phyloP scores from a whole-genome alignment of 2,797 vertebrate species.

The Champsocephalus gunnari region DNA sequence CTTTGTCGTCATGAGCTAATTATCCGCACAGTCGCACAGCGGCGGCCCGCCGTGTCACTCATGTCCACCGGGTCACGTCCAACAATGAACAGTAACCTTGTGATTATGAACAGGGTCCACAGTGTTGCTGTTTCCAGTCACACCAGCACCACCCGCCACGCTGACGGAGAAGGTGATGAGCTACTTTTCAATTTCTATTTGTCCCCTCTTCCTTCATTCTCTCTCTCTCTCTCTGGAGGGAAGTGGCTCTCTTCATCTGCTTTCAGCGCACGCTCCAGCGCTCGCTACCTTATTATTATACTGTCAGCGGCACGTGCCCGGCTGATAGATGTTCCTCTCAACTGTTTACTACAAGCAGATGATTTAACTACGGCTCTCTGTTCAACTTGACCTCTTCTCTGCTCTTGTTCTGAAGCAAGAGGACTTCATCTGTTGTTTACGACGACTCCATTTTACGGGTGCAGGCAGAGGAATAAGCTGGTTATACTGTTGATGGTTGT shows the following conservation, averaged over 20 bases:
- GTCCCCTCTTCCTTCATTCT: slow-evolving; percentile 47
- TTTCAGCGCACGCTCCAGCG: slow-evolving; percentile 75
- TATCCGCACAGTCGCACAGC: slow-evolving; percentile 69
- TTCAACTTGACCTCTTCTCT: slow-evolving; percentile 75
- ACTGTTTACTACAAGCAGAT: slow-evolving; percentile 84
- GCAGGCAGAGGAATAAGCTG: slow-evolving; percentile 45
- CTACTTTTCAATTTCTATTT: slow-evolving; percentile 68
- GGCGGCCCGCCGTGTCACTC: slow-evolving; percentile 80
- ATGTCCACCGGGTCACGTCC: slow-evolving; percentile 70
- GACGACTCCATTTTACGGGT: slow-evolving; percentile 75
- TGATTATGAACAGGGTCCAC: slow-evolving; percentile 72
- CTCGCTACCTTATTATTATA: slow-evolving; percentile 81
- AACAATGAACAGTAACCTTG: slow-evolving; percentile 81
- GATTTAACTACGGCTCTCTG: slow-evolving; percentile 80
- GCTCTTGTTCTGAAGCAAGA: slow-evolving; percentile 71
- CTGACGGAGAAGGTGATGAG: slow-evolving; percentile 76
- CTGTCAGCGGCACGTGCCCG: slow-evolving; percentile 82
- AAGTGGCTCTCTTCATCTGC: slow-evolving; percentile 78
- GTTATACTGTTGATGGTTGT: slow-evolving; percentile 32
- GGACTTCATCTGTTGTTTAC: slow-evolving; percentile 81
- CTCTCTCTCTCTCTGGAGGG: slow-evolving; percentile 38
- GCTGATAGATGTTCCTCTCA: slow-evolving; percentile 83
- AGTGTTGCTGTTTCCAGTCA: slow-evolving; percentile 62
- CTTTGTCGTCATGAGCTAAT: slow-evolving; percentile 85
- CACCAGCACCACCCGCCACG: slow-evolving; percentile 51